Conservation (phyloP, 2,113 vertebrate genomes). For the Cepphus grylle region DNA sequence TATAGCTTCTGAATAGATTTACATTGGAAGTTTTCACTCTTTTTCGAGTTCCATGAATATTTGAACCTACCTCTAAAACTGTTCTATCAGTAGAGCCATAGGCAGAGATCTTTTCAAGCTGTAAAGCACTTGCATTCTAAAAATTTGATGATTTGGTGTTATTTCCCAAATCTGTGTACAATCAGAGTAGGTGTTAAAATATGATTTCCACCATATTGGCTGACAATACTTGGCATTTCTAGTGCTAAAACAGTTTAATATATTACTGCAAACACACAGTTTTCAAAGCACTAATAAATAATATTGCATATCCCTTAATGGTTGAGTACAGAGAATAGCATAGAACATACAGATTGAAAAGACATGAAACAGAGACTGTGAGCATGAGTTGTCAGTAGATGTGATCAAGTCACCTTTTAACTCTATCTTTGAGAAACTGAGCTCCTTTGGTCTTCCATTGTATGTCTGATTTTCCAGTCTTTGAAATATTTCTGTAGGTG, state of each 20-base stretch:
- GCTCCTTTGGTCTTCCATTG: not conserved
- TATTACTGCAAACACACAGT: not conserved
- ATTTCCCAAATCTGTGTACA: not conserved
- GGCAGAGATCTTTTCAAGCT: not conserved
- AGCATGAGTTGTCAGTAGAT: not conserved
- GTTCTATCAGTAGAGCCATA: not conserved
- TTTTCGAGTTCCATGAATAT: not conserved
- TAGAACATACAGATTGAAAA: not conserved
- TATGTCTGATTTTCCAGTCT: not conserved
- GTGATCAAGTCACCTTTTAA: not conserved
- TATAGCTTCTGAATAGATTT: not conserved
- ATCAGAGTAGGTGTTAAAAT: not conserved
- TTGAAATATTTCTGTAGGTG: not conserved
- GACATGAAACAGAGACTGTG: not conserved
- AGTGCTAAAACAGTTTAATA: not conserved
- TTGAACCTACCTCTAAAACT: not conserved
- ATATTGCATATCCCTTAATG: not conserved
- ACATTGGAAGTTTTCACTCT: not conserved
- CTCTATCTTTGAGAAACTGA: not conserved
- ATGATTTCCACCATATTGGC: not conserved
- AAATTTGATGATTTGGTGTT: not conserved
- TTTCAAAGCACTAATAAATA: not conserved
- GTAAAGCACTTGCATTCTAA: not conserved
- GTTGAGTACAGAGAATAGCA: not conserved
- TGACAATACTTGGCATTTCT: not conserved